phyloP scores from a whole-genome alignment of 2,113 vertebrate species.

The Eleginops maclovinus region DNA sequence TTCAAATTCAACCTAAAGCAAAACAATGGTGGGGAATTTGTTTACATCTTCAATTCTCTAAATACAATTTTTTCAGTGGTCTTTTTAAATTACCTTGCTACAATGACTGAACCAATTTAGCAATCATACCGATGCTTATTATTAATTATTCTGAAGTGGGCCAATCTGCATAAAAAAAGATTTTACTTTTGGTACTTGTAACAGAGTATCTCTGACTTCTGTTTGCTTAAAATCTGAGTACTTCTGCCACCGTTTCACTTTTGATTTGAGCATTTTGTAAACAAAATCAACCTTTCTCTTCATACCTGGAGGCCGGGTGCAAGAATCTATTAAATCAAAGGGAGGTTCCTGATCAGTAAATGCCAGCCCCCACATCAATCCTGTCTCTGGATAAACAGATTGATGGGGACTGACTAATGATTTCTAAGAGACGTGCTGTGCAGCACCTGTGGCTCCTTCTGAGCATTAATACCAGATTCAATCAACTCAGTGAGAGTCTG shows the following conservation, averaged over 20 bases:
- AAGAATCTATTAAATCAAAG: constrained; percentile 51
- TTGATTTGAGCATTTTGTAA: not conserved
- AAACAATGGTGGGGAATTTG: constrained; percentile 3
- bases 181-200: not conserved
- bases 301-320: constrained; percentile 14
- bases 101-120: not conserved
- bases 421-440: constrained; percentile 52
- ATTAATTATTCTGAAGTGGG: not conserved
- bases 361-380: constrained; percentile 46
- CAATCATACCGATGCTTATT: not conserved
- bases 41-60: too few relatives aligned
- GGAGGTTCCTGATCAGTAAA: constrained; percentile 46
- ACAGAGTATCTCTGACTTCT: not conserved
- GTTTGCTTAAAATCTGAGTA: not conserved
- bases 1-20: constrained; percentile 26
- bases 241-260: not conserved
- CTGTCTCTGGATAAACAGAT: constrained; percentile 50
- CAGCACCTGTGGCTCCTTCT: constrained; percentile 62
- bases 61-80: not conserved
- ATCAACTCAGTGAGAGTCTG: constrained; percentile 11
- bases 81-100: not conserved
- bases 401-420: constrained; percentile 59
- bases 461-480: constrained; percentile 27
- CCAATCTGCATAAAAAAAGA: not conserved
- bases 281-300: constrained; percentile 22